Percentiles rank a stretch among this genome's conserved stretches.
Evolutionary conservation across 2,113 vertebrate genomes (phyloP).

Genomic region (Sylvietta virens): DNA sequence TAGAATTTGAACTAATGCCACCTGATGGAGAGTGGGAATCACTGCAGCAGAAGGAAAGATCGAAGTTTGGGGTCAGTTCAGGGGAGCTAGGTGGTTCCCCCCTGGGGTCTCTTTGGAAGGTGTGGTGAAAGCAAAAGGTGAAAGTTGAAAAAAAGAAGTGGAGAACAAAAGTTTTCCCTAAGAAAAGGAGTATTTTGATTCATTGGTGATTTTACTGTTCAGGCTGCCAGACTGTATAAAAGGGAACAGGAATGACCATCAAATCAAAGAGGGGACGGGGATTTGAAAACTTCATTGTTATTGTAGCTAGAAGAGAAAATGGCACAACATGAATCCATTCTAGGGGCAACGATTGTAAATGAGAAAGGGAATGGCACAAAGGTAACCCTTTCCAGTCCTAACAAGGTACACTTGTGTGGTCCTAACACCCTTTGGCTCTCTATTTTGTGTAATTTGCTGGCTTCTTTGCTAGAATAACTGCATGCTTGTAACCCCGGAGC

Average conservation of each 20-base stretch:
- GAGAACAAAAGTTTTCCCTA: background rate
- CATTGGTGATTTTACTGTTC: background rate
- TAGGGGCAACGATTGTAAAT: slow-evolving; percentile 15
- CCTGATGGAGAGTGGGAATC: background rate
- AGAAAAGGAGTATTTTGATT: slow-evolving; percentile 21
- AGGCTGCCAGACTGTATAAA: background rate
- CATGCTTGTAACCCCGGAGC: background rate
- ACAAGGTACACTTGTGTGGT: slow-evolving; percentile 51
- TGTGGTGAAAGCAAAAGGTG: background rate
- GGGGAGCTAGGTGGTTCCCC: background rate
- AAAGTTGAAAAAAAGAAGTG: background rate
- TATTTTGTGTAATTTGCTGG: background rate
- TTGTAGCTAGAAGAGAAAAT: slow-evolving; percentile 50
- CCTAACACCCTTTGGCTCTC: slow-evolving; percentile 8
- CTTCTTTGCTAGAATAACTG: background rate
- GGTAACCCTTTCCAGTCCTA: slow-evolving; percentile 39
- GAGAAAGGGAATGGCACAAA: slow-evolving; percentile 37
- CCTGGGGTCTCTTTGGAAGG: background rate
- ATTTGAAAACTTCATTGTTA: slow-evolving; percentile 51
- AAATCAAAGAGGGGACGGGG: background rate
- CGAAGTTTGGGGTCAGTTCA: background rate
- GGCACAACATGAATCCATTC: slow-evolving; percentile 54
- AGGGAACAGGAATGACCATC: slow-evolving; percentile 1
- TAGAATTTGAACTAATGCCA: background rate
- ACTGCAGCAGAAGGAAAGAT: background rate